A percentile compares a stretch with the other conserved stretches of the same genome.
These are phyloP conservation scores for Parnassius smintheus DNA, from an alignment of 2,888 invertebrate genomes.

Conservation along the genomic window DNA sequence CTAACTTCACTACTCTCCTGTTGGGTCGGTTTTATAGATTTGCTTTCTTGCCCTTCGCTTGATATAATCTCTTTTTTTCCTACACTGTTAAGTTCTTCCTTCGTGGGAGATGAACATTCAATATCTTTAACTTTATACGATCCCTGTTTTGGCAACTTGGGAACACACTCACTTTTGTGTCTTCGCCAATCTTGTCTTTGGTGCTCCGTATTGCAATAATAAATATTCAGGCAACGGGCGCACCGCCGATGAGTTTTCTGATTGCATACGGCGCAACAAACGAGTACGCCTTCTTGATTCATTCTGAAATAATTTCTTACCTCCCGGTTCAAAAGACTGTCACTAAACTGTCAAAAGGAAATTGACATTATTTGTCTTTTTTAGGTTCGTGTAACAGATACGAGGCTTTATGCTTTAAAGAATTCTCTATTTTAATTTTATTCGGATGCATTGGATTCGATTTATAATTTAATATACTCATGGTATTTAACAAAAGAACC, in stretches of 20 bases:
- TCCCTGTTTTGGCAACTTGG: conserved; percentile 62
- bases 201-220: conserved; percentile 90
- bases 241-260: conserved; percentile 85
- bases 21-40: conserved; percentile 26
- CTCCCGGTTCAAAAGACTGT: conserved; percentile 52
- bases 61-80: conserved; percentile 42
- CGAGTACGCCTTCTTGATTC: conserved; percentile 70
- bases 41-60: conserved; percentile 37
- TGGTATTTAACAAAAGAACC: no score
- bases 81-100: conserved; percentile 48
- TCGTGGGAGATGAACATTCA: conserved; percentile 44
- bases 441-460: neutral
- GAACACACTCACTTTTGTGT: conserved; percentile 84
- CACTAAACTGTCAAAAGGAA: conserved; percentile 34
- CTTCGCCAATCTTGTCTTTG: conserved; percentile 90
- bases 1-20: conserved; percentile 46
- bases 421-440: no score
- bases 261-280: conserved; percentile 83
- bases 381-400: conserved; percentile 11
- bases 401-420: conserved; percentile 3
- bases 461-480: no score
- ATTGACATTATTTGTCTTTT: conserved; percentile 38
- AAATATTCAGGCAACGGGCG: conserved; percentile 86
- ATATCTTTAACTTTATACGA: conserved; percentile 51
- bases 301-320: conserved; percentile 65